Base-by-base conservation (phyloP, 2,113 vertebrate species). In the Stictonetta naevosa region DNA sequence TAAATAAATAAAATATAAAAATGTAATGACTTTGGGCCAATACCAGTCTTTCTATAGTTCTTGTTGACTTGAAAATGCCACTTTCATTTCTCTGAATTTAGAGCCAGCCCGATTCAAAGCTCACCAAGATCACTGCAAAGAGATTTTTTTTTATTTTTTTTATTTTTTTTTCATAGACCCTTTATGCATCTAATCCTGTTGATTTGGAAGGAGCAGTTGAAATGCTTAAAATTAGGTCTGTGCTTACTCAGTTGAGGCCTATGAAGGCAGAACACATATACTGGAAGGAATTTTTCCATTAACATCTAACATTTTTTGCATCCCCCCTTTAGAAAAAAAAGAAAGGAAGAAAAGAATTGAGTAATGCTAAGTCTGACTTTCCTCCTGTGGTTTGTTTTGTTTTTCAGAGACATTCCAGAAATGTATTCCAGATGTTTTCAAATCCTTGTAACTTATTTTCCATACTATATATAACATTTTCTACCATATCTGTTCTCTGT, bases 351-450 rank as follows among this genome's bases (percentile, higher is more conserved):
- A 94, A 95, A 93, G 71, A 93, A 78, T 88, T 95, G 95, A 93
- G 95, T 95, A 97, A 96, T 17, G 22, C 91, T 95, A 93, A 93
- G 91, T 92, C 87, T 90, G 85, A 94, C 74, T 97, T 97, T 97
- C 50, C 95, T 97, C 91, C 85, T 96, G 96, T 95, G 96, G 96
- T 96, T 97, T 95, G 50, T 91, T 92, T 93, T 96, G 88, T 96
- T 97, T 96, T 96, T 94, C 76, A 90, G 79, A 96, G 83, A 94
- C 96, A 95, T 96, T 96, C 87, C 93, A 97, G 74, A 96, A 97
- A 97, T 97, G 73, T 88, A 92, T 94, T 96, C 97, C 96, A 97
- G 96, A 97, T 97, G 97, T 96, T 94, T 96, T 86, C 42, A 92
- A 86, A 96, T 75, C 89, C 69, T 82, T 88, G 85, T 84, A 95